Percentiles rank a stretch among this genome's conserved stretches.
These are phyloP conservation scores for Stenurella melanura DNA, from an alignment of 2,888 invertebrate genomes.

Conservation along the genomic window DNA sequence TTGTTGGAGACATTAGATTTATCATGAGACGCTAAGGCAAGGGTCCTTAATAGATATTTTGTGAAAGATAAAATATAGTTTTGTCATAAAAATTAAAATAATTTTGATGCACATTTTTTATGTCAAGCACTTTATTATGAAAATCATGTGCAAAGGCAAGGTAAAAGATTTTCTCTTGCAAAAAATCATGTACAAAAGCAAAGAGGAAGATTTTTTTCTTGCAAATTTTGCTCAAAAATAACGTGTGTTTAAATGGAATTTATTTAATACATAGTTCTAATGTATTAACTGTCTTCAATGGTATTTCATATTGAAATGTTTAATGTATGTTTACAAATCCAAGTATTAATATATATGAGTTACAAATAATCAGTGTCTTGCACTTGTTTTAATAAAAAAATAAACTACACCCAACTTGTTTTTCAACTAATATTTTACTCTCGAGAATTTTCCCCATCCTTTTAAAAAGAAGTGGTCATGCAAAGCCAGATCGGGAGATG, in stretches of 20 bases:
- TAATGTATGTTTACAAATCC: constrained; percentile 14
- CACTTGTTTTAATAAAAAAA: constrained; percentile 31
- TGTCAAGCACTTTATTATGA: not conserved
- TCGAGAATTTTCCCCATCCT: no score
- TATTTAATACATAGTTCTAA: no score
- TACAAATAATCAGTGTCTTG: constrained; percentile 1
- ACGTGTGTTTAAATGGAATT: no score
- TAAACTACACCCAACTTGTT: not conserved
- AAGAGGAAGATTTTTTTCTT: not conserved
- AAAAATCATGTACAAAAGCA: no score
- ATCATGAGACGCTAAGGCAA: no score
- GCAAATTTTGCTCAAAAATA: not conserved
- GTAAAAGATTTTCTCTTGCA: not conserved
- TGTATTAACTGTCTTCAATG: constrained; percentile 1
- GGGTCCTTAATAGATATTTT: not conserved
- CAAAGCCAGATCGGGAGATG: no score
- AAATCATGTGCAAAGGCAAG: no score
- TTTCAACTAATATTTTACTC: not conserved
- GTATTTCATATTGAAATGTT: constrained; percentile 21
- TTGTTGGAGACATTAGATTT: not conserved
- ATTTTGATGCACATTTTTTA: not conserved
- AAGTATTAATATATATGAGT: constrained; percentile 21
- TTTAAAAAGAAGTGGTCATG: no score
- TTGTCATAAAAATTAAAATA: not conserved
- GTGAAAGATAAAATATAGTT: not conserved